Conservation (phyloP, 2,113 vertebrate genomes). For the Hydropotes inermis region DNA sequence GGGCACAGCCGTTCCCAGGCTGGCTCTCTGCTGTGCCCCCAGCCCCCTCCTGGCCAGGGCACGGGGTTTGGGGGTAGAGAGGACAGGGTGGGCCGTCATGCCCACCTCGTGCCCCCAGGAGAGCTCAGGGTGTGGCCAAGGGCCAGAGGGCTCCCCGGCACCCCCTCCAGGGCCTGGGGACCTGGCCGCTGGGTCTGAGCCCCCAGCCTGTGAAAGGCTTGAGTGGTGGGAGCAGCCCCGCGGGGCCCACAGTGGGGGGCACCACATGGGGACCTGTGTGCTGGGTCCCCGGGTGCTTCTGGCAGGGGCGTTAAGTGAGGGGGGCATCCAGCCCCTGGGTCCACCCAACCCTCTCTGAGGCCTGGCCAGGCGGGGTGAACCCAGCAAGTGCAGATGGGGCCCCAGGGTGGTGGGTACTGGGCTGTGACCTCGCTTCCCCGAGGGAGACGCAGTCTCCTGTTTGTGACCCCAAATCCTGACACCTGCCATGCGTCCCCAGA, state of each 20-base stretch:
- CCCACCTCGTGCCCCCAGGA: neutral
- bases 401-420: neutral
- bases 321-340: neutral
- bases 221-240: neutral
- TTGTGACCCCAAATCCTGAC: neutral
- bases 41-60: neutral
- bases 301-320: neutral
- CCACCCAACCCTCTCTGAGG: neutral
- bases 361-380: neutral
- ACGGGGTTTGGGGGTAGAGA: neutral
- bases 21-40: neutral
- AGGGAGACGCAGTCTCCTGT: neutral
- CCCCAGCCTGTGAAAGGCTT: neutral
- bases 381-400: neutral
- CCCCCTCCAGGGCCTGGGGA: neutral
- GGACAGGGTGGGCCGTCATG: neutral
- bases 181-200: neutral
- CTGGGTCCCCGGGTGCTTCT: neutral
- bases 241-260: neutral
- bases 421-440: neutral
- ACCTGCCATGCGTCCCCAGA: fast-evolving
- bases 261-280: fast-evolving
- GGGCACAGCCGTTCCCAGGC: neutral
- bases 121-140: neutral
- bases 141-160: neutral